Conservation (phyloP, 1,140 invertebrate species). For the Temnothorax curvispinosus region DNA sequence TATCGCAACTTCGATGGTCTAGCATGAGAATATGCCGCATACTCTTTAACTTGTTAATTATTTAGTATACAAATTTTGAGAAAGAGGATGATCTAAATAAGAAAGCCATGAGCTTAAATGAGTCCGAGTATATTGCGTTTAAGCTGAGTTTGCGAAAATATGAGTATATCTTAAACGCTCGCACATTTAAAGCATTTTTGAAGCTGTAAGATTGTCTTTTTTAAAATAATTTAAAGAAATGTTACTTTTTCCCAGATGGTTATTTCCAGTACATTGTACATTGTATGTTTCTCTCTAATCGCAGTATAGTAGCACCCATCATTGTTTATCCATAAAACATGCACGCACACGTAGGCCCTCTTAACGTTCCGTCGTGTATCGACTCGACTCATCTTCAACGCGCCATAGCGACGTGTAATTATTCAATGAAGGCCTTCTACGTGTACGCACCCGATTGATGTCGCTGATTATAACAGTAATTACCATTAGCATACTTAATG, state of each 20-base stretch:
- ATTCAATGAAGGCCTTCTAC: slow-evolving; percentile 81
- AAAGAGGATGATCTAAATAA: not conserved
- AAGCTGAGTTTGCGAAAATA: not conserved
- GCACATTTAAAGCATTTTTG: not conserved
- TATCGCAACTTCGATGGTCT: not conserved
- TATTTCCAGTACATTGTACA: not conserved
- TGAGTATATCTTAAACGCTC: not conserved
- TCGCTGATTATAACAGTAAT: slow-evolving; percentile 82
- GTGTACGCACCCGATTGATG: slow-evolving; percentile 80
- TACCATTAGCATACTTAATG: slow-evolving; percentile 82
- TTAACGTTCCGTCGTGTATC: slow-evolving; percentile 77
- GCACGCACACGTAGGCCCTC: slow-evolving; percentile 47
- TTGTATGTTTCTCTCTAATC: slow-evolving; percentile 6
- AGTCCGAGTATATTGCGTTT: not conserved
- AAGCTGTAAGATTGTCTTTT: not conserved
- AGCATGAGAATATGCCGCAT: not conserved
- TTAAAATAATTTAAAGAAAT: not conserved
- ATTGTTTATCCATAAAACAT: slow-evolving; percentile 63
- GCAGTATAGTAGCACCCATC: not conserved
- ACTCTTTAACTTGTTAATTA: not conserved
- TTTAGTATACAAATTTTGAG: not conserved
- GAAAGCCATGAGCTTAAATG: not conserved
- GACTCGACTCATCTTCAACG: slow-evolving; percentile 78
- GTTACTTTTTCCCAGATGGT: not conserved
- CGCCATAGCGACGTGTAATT: slow-evolving; percentile 80